Conservation (phyloP, 2,888 invertebrate genomes). For the Acanthosepion esculentum region DNA sequence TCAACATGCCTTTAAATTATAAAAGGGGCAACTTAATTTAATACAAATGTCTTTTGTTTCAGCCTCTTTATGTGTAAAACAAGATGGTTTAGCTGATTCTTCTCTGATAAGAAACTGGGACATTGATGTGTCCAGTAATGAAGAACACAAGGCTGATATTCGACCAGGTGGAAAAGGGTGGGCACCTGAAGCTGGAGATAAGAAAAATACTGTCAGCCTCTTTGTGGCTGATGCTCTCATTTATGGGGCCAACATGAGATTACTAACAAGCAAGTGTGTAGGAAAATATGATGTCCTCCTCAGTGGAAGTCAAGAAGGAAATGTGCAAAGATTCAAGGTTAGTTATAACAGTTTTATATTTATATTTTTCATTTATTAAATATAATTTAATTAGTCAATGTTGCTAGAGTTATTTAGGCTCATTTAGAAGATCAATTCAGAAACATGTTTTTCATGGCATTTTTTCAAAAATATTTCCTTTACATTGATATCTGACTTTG, state of each 20-base stretch:
- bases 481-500: too few relatives aligned
- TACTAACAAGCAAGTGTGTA: not conserved
- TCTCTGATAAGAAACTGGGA: not conserved
- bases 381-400: too few relatives aligned
- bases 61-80: not conserved
- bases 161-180: not conserved
- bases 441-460: too few relatives aligned
- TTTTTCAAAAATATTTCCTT: too few relatives aligned
- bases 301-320: not conserved
- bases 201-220: not conserved
- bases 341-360: too few relatives aligned
- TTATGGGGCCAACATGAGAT: not conserved
- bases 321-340: not conserved
- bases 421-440: too few relatives aligned
- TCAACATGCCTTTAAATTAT: too few relatives aligned
- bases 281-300: conserved; percentile 34
- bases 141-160: not conserved
- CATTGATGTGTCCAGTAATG: not conserved
- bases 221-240: conserved; percentile 1
- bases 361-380: too few relatives aligned
- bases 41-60: not conserved
- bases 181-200: not conserved
- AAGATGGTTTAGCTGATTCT: not conserved
- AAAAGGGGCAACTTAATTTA: too few relatives aligned
- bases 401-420: not conserved